A percentile compares a stretch with the other conserved stretches of the same genome.
These are phyloP conservation scores for Lepus oiostolus DNA, from an alignment of 2,797 vertebrate species.

Conservation along the genomic window DNA sequence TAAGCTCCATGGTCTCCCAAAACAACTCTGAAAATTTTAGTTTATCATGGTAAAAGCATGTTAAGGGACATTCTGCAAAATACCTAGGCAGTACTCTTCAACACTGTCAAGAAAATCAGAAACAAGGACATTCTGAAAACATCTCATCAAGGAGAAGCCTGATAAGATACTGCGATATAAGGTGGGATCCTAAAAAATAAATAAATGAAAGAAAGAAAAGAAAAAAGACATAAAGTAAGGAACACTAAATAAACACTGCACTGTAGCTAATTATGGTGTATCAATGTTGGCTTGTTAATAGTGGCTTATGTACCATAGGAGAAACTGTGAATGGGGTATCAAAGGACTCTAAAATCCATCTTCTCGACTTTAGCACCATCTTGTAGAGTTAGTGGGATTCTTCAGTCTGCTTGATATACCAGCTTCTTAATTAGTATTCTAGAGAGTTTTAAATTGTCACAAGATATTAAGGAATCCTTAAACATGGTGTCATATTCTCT, in stretches of 20 bases:
- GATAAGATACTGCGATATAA: neutral
- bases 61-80: neutral
- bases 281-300: neutral
- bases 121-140: neutral
- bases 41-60: neutral
- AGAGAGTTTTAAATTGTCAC: neutral
- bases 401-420: neutral
- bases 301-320: neutral
- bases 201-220: too few relatives aligned
- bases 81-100: neutral
- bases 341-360: neutral
- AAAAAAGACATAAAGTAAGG: neutral
- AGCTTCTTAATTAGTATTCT: neutral
- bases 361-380: neutral
- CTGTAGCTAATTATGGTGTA: neutral
- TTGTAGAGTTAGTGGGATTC: neutral
- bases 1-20: neutral
- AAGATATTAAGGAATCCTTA: neutral
- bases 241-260: neutral
- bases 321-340: neutral
- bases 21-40: neutral
- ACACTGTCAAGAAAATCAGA: neutral
- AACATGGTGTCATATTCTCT: neutral
- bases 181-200: neutral
- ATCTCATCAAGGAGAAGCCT: neutral